phyloP scores from a whole-genome alignment of 1,140 invertebrate genomes.

The Pectinophora gossypiella region DNA sequence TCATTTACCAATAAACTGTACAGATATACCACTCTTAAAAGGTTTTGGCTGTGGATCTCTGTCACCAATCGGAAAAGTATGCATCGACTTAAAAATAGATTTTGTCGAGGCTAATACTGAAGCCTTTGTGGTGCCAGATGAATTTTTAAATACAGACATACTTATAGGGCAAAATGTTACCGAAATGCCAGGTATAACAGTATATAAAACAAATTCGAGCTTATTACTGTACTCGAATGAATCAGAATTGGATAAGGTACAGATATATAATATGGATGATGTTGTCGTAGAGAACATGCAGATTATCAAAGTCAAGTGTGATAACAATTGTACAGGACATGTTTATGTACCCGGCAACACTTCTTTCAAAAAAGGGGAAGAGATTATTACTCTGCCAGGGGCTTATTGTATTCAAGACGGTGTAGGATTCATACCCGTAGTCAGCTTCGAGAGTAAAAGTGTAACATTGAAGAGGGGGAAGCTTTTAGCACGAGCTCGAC shows the following conservation, averaged over 20 bases:
- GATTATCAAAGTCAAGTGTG: too few relatives aligned
- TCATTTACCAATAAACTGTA: neutral
- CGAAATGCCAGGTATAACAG: constrained; percentile 2
- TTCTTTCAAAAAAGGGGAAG: neutral
- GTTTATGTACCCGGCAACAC: neutral
- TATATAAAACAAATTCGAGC: constrained; percentile 1
- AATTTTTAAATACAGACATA: constrained; percentile 4
- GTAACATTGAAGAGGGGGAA: neutral
- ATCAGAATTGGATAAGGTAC: too few relatives aligned
- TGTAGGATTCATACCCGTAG: neutral
- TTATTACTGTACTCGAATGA: neutral
- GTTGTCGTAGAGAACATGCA: too few relatives aligned
- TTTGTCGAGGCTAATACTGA: constrained; percentile 2
- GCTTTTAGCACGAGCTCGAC: neutral
- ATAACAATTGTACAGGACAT: too few relatives aligned
- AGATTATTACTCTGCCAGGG: neutral
- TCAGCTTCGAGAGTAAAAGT: neutral
- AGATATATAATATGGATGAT: too few relatives aligned
- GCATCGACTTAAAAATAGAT: constrained; percentile 1
- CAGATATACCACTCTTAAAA: constrained; percentile 3
- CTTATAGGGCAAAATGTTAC: constrained; percentile 9
- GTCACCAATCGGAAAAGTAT: constrained; percentile 1
- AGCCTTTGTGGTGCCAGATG: constrained; percentile 1
- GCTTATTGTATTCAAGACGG: neutral
- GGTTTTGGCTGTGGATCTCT: constrained; percentile 5